Evolutionary conservation across 2,113 vertebrate species (phyloP).

Genomic region (Bubalus kerabau): DNA sequence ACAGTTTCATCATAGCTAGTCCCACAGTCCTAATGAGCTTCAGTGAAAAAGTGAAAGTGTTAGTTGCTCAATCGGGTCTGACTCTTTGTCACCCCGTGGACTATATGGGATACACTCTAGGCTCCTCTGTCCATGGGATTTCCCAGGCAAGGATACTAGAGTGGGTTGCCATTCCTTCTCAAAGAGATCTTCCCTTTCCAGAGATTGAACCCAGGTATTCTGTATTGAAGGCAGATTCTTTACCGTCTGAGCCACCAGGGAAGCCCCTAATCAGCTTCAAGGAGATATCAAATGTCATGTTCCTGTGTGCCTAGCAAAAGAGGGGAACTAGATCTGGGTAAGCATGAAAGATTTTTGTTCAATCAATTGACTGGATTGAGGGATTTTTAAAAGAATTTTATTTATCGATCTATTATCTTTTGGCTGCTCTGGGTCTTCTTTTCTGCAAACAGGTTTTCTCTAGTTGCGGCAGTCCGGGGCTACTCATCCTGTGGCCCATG

Average conservation of each 20-base stretch:
- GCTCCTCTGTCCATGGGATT: not conserved
- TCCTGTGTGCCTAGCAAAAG: not conserved
- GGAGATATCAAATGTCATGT: not conserved
- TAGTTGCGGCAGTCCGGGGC: not conserved
- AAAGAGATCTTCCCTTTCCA: not conserved
- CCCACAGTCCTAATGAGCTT: not conserved
- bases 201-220: not conserved
- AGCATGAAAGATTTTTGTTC: not conserved
- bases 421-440: not conserved
- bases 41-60: not conserved
- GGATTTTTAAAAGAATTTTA: not conserved
- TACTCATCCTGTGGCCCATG: not conserved
- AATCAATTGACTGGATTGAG: not conserved
- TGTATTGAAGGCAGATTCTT: not conserved
- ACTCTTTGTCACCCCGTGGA: not conserved
- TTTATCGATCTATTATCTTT: not conserved
- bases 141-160: not conserved
- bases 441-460: not conserved
- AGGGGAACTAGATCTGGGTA: too few species aligned
- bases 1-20: not conserved
- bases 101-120: not conserved
- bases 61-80: not conserved
- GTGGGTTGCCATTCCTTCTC: not conserved
- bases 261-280: not conserved
- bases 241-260: rapidly evolving